Evolutionary conservation across 2,797 vertebrate genomes (phyloP).

Genomic region (Oreochromis grahami): DNA sequence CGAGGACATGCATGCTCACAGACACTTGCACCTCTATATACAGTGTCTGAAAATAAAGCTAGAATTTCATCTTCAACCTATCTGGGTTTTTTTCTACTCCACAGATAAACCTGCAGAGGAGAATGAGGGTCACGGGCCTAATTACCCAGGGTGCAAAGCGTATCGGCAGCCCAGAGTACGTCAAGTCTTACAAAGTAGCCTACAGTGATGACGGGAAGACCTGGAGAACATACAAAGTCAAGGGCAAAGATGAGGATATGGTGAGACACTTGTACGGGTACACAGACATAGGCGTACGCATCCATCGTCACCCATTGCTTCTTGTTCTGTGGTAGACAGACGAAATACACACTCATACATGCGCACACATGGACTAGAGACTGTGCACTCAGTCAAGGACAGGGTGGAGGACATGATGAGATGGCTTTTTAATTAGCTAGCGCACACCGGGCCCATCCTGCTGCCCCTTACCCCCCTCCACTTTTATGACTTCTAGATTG

Average conservation of each 20-base stretch:
- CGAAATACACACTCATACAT: slow-evolving; percentile 15
- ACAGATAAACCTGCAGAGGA: slow-evolving; percentile 97
- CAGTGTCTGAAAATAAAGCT: not conserved
- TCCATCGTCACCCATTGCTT: not conserved
- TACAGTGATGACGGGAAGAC: slow-evolving; percentile 94
- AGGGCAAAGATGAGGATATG: slow-evolving; percentile 92
- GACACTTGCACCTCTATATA: not conserved
- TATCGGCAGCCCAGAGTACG: slow-evolving; percentile 96
- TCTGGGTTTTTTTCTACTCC: slow-evolving; percentile 7
- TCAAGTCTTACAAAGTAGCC: slow-evolving; percentile 98
- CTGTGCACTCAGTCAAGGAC: slow-evolving; percentile 61
- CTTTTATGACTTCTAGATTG: slow-evolving; percentile 72
- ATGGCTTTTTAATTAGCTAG: slow-evolving; percentile 77
- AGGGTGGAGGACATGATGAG: slow-evolving; percentile 70
- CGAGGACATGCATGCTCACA: not conserved
- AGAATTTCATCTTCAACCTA: not conserved
- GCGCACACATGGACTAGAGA: slow-evolving; percentile 26
- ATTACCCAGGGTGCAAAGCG: slow-evolving; percentile 99
- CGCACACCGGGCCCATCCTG: slow-evolving; percentile 63
- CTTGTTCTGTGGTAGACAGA: not conserved
- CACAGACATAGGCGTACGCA: not conserved
- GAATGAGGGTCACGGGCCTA: slow-evolving; percentile 96
- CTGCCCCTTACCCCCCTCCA: slow-evolving; percentile 56
- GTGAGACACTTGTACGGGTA: slow-evolving; percentile 73
- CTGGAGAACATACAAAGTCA: slow-evolving; percentile 95